Percentiles rank a stretch among this genome's conserved stretches.
Evolutionary conservation across 2,113 vertebrate species (phyloP).

Genomic region (Anguilla japonica): DNA sequence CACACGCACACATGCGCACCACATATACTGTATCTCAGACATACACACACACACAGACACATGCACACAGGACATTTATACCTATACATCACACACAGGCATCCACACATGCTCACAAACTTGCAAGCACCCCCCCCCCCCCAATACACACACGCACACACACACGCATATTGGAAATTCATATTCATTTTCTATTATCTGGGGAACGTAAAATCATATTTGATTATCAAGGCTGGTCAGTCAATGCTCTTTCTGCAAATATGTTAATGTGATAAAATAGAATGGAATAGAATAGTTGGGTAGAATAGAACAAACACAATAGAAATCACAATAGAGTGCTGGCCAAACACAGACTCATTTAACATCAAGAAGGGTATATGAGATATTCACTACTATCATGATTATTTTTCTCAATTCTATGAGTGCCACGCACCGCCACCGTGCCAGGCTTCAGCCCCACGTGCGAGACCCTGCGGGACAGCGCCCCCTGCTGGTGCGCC

Average conservation of each 20-base stretch:
- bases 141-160: no score
- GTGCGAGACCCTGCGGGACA: no score
- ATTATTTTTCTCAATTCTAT: background rate
- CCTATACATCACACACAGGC: no score
- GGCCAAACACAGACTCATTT: background rate
- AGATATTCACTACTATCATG: background rate
- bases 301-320: background rate
- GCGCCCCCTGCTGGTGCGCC: no score
- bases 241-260: background rate
- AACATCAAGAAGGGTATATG: background rate
- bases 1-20: no score
- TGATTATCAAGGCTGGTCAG: background rate
- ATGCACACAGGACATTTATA: no score
- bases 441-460: no score
- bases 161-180: background rate
- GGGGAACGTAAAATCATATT: background rate
- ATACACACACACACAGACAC: no score
- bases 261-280: background rate
- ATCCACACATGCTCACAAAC: no score
- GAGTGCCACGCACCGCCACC: no score
- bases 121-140: no score
- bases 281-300: background rate
- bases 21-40: no score
- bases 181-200: background rate
- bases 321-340: background rate